Conservation (phyloP, 2,113 vertebrate species). For the Bambusicola thoracicus region DNA sequence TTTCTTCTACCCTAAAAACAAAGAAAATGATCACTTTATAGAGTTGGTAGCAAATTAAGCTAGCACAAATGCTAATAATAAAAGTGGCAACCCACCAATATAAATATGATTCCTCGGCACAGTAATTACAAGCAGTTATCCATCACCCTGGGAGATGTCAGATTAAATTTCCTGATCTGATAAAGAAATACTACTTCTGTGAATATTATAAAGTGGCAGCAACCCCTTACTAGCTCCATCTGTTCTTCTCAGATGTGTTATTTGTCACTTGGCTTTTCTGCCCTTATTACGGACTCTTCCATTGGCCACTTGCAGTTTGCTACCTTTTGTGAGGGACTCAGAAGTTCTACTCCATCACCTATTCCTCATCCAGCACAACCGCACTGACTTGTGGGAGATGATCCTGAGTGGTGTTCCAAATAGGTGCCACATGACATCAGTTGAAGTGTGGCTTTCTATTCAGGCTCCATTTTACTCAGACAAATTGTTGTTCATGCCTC, state of each 20-base stretch:
- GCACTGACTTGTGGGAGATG: neutral
- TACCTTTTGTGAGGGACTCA: neutral
- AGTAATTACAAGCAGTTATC: neutral
- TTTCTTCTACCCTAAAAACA: constrained; percentile 93
- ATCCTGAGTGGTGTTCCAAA: neutral
- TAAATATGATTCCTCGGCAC: neutral
- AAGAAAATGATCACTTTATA: constrained; percentile 38
- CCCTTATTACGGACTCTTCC: neutral
- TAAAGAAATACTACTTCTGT: neutral
- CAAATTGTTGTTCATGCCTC: accelerated
- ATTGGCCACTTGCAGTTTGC: neutral
- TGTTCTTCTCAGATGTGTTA: neutral
- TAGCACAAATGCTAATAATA: neutral
- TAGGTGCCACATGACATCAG: too few species aligned
- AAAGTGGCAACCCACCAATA: neutral
- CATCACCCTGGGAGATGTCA: neutral
- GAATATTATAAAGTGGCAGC: neutral
- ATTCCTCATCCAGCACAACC: neutral
- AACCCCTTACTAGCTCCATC: neutral
- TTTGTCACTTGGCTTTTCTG: neutral
- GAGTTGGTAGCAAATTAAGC: neutral
- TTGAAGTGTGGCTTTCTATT: neutral
- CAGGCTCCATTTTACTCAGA: accelerated
- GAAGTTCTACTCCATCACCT: neutral
- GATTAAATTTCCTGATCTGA: neutral